phyloP scores from a whole-genome alignment of 2,888 invertebrate genomes.

The Rotaria sp. region DNA sequence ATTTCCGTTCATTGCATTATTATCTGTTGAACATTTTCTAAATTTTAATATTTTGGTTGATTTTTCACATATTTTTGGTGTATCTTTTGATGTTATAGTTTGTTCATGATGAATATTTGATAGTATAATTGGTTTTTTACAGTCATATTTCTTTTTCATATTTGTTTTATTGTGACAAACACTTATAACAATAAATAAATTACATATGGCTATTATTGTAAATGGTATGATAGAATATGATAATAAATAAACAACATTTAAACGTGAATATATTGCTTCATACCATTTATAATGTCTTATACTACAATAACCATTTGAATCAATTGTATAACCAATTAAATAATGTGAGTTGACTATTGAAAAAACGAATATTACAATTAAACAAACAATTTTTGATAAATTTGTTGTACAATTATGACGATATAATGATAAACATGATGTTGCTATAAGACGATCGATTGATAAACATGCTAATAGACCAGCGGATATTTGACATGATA shows the following conservation, averaged over 20 bases:
- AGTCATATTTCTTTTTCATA: background rate
- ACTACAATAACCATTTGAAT: background rate
- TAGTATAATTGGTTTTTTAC: background rate
- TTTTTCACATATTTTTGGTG: background rate
- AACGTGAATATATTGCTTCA: background rate
- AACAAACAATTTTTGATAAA: background rate
- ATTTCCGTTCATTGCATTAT: background rate
- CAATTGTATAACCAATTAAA: conserved; percentile 22
- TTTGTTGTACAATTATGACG: background rate
- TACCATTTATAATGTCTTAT: background rate
- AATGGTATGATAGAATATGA: conserved; percentile 16
- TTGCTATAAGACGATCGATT: background rate
- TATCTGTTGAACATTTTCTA: background rate
- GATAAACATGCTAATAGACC: conserved; percentile 26
- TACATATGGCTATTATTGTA: conserved; percentile 2
- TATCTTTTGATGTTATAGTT: background rate
- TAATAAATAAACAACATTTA: conserved; percentile 10
- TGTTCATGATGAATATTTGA: background rate
- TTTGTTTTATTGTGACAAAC: conserved; percentile 16
- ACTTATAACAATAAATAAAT: conserved; percentile 14
- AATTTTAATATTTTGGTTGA: background rate
- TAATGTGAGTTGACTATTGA: background rate
- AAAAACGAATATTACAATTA: background rate
- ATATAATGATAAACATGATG: background rate
- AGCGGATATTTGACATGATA: conserved; percentile 16